A percentile compares a stretch with the other conserved stretches of the same genome.
Conservation (phyloP, 2,113 vertebrate species). For the Vulpes lagopus region DNA sequence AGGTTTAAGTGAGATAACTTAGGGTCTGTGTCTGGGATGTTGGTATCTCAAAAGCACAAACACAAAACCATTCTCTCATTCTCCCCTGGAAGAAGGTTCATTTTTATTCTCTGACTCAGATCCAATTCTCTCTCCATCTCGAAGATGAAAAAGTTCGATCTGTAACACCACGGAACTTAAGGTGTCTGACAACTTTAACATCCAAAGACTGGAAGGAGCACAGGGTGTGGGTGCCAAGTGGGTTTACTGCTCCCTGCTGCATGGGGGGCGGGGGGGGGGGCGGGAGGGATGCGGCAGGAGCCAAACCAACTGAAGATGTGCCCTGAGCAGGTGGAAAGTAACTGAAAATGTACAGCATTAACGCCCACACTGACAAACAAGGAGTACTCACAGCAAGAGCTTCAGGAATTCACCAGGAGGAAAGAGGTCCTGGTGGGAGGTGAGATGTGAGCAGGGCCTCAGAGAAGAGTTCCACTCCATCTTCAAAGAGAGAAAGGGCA, state of each 20-base stretch:
- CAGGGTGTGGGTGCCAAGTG: accelerated
- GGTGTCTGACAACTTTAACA: background rate
- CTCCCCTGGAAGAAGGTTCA: background rate
- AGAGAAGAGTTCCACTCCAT: background rate
- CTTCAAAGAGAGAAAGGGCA: background rate
- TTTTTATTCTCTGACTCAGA: background rate
- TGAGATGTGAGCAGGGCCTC: background rate
- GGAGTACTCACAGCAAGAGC: background rate
- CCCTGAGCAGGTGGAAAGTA: background rate
- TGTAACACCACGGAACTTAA: background rate
- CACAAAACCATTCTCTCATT: background rate
- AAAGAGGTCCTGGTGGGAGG: background rate
- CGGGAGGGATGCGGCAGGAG: no score
- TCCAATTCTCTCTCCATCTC: background rate
- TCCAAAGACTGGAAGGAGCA: background rate
- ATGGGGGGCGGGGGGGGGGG: background rate
- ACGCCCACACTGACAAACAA: no score
- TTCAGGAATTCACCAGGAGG: background rate
- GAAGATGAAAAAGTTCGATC: background rate
- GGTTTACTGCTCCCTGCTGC: background rate
- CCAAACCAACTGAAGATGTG: background rate
- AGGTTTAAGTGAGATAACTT: background rate
- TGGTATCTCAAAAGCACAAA: background rate
- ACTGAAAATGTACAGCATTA: background rate
- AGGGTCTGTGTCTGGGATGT: background rate